Percentiles rank a stretch among this genome's conserved stretches.
phyloP scores from a whole-genome alignment of 2,113 vertebrate genomes.

The Heptranchias perlo region DNA sequence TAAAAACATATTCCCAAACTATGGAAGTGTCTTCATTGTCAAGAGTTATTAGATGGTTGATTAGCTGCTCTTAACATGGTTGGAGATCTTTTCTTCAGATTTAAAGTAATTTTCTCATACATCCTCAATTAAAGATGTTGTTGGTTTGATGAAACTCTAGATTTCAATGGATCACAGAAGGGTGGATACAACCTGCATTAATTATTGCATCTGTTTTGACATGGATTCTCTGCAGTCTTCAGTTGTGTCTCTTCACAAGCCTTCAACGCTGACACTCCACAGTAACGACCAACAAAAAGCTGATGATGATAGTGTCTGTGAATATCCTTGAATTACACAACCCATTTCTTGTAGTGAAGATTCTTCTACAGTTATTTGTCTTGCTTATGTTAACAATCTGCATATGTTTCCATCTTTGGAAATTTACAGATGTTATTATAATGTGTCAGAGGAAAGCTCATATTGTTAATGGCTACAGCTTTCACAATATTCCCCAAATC shows the following conservation, averaged over 20 bases:
- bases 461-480: not conserved
- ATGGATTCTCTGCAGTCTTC: not conserved
- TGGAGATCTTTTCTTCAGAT: not conserved
- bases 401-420: not conserved
- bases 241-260: not conserved
- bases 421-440: not conserved
- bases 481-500: not conserved
- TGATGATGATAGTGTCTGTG: not conserved
- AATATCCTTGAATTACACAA: not conserved
- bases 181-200: not conserved
- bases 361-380: not conserved
- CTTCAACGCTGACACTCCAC: not conserved
- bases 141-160: not conserved
- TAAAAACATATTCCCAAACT: not conserved
- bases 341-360: not conserved
- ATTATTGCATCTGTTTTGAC: not conserved
- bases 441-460: not conserved
- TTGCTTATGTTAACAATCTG: not conserved
- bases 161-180: not conserved
- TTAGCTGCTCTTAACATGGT: not conserved
- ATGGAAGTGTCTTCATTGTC: not conserved
- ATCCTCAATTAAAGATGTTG: not conserved
- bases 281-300: not conserved
- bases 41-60: not conserved
- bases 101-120: not conserved